Evolutionary conservation across 2,797 vertebrate species (phyloP), one percentile per base, ranked within the genome.

Genomic region (Peromyscus eremicus): DNA sequence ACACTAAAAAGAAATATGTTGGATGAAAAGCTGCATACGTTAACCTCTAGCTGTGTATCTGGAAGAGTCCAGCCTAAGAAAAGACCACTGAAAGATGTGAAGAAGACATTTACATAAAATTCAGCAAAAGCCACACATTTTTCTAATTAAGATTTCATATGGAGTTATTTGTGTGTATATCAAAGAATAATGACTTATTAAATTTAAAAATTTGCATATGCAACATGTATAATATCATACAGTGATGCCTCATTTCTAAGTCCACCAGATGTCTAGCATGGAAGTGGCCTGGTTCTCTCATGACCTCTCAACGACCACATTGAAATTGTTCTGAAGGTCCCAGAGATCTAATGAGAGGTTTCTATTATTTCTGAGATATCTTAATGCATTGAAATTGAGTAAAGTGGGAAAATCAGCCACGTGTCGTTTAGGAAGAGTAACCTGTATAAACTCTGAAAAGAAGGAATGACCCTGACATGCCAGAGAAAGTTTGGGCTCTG

Each of bases 141-240:
- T 92, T 75, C 77, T 71, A 73, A 77, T 27, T 73, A 34, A 40
- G 25, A 5, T 25, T 82, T 40, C 2, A 29, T 4, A 23, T 55
- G 55, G 10, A 71, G 40, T 83, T 71, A 87, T 70, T 80, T 84
- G 68, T 55, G 73, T 71, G 0, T 6, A 37, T 76, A 32, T 91
- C 86, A 82, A 70, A 94, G 49, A 66, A 40, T 6, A 92, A 23
- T 68, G 2, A 34, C 85, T 90, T 81, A 4, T 93, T 66, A 37
- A 71, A 84, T 76, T 16, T 77, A 81, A 76, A 43, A 8, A 75
- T 40, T 46, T 82, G 43, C 76, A n/a, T 55, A 13, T 49, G 81
- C 2, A 52, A 37, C 40, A 49, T 37, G 68, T 76, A 1, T 16
- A 84, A 43, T 43, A 66, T 37, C 46, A 6, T 34, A 2, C 37